Base-by-base conservation (phyloP, 2,888 invertebrate genomes). In the Mesodorylaimus sp. region DNA sequence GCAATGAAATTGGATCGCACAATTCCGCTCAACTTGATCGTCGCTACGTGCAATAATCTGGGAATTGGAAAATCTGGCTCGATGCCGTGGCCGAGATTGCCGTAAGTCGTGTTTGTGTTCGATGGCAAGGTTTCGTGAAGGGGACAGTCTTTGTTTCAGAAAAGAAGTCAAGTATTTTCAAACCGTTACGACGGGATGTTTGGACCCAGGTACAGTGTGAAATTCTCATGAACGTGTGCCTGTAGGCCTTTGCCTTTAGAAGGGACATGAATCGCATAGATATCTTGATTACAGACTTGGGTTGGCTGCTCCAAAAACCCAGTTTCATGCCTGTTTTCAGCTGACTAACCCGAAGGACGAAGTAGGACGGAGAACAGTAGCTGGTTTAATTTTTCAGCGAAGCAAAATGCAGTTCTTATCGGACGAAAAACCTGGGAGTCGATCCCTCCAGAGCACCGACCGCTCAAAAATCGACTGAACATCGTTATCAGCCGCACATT, bases 341-440 rank as follows among this genome's bases (percentile, higher is more conserved):
- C n/a, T n/a, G n/a, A n/a, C n/a, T n/a, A n/a, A n/a, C n/a, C n/a
- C n/a, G n/a, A n/a, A n/a, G n/a, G n/a, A n/a, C n/a, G n/a, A n/a
- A n/a, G n/a, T n/a, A n/a, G n/a, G n/a, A n/a, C n/a, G n/a, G n/a
- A n/a, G n/a, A n/a, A n/a, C n/a, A n/a, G n/a, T n/a, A n/a, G n/a
- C 7, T 45, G 25, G 28, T 45, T 45, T 48, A n/a, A 36, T 41
- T 43, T 48, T 59, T 27, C 57, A 64, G 68, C 62, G 0, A 83
- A 81, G 62, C 74, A 76, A 59, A 97, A 97, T 71, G 85, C 80
- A 0, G 86, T 91, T 0, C 76, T 97, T 7, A 93, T 97, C 93
- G 95, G 95, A 0, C 73, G 87, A 32, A 79, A 76, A 58, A 91
- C 93, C 0, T 97, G 88, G 83, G 83, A 88, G 54, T 81, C 83